A percentile compares a stretch with the other conserved stretches of the same genome.
These are phyloP conservation scores for Agonopterix subpropinquella DNA, from an alignment of 2,888 invertebrate genomes.

Conservation along the genomic window DNA sequence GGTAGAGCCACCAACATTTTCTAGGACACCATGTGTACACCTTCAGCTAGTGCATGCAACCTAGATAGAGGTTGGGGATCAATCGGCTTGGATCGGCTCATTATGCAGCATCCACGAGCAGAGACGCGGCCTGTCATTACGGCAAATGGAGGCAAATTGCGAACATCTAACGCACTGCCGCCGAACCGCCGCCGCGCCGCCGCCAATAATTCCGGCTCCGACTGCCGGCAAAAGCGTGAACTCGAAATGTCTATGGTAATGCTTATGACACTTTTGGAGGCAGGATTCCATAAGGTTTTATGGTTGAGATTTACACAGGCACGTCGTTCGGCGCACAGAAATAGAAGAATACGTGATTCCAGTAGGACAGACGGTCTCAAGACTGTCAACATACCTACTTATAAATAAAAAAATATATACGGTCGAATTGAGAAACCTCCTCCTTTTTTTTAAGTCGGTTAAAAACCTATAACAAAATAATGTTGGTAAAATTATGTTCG, in stretches of 20 bases:
- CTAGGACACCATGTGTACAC: too few species aligned
- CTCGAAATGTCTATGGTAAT: slow-evolving; percentile 52
- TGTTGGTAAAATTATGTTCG: too few species aligned
- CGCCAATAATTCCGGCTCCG: slow-evolving; percentile 22
- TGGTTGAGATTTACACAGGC: too few species aligned
- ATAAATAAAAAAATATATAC: too few species aligned
- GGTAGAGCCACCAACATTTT: too few species aligned
- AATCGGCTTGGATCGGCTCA: slow-evolving; percentile 63
- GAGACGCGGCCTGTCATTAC: slow-evolving; percentile 67
- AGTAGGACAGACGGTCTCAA: too few species aligned
- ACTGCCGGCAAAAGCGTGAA: slow-evolving; percentile 52
- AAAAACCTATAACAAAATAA: too few species aligned
- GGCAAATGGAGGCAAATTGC: slow-evolving; percentile 72
- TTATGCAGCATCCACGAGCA: slow-evolving; percentile 61
- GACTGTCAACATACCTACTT: too few species aligned
- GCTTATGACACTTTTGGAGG: slow-evolving; percentile 1
- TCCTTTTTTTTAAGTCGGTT: too few species aligned
- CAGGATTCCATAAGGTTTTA: neutral
- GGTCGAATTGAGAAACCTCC: too few species aligned
- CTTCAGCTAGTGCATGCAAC: slow-evolving; percentile 1
- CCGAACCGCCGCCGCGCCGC: slow-evolving; percentile 19
- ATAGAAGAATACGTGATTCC: too few species aligned
- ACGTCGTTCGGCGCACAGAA: too few species aligned
- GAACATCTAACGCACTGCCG: slow-evolving; percentile 64
- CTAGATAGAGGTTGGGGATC: slow-evolving; percentile 33